Evolutionary conservation across 1,140 invertebrate genomes (phyloP), one percentile per base, ranked within the genome.

Genomic region (Chionoecetes opilio): DNA sequence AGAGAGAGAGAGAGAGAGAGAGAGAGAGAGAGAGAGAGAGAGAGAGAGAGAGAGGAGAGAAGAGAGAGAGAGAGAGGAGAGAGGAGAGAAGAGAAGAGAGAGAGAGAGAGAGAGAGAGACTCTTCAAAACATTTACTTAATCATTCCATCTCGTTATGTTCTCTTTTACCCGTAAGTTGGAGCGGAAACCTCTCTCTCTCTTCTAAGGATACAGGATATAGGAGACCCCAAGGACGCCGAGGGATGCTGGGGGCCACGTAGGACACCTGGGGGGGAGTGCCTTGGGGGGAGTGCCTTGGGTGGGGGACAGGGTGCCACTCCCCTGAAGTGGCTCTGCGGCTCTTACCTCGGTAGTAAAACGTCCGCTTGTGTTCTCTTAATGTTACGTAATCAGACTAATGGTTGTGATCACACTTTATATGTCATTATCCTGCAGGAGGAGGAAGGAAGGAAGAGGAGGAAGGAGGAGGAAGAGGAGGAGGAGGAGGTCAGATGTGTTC

Each of bases 41-140:
- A 75, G 63, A 85, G 82, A 35, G 82, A 85, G 82, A 85, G 82
- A 85, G 82, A 85, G 82, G 29, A n/a, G 29, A n/a, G 29, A n/a
- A 85, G 82, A 85, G 82, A 85, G 82, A 85, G 29, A 32, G 29
- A 85, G 29, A 85, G 82, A 32, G 29, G 26, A 26, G 29, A n/a
- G 29, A 17, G 21, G 46, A 53, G 46, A 53, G 46, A 53, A 17
- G 21, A 17, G 21, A 17, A 53, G 46, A 53, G 46, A 53, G 9
- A 53, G 0, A 63, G 17, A 63, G 53, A 9, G 38, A 21, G 53
- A 63, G 53, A 63, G 53, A 63, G 53, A 63, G 6, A 9, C 9
- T 21, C 8, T 2, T 26, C 5, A n/a, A 75, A n/a, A 75, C n/a
- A 75, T 8, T n/a, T 1, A 75, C 63, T n/a, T 75, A 75, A 75